Conservation (phyloP, 2,797 vertebrate species). For the Okamejei kenojei region DNA sequence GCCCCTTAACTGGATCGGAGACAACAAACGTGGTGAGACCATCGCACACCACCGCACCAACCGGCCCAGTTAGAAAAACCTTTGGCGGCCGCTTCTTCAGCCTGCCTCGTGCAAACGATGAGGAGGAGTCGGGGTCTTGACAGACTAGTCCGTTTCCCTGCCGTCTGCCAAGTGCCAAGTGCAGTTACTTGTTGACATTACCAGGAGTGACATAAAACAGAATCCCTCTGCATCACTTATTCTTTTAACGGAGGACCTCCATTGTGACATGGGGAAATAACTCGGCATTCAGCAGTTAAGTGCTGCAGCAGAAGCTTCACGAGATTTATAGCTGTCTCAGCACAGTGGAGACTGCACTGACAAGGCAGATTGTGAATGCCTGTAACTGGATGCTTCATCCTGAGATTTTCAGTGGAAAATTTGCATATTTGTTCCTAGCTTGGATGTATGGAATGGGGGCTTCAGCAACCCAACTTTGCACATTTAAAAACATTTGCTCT, state of each 20-base stretch:
- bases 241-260: not conserved
- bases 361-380: not conserved
- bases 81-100: not conserved
- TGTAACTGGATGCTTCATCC: not conserved
- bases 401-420: not conserved
- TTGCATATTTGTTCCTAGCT: not conserved
- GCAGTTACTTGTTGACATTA: not conserved
- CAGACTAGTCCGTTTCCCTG: not conserved
- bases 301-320: not conserved
- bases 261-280: not conserved
- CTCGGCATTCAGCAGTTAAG: not conserved
- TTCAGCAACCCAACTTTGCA: not conserved
- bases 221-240: not conserved
- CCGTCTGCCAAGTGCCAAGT: not conserved
- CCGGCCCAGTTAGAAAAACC: not conserved
- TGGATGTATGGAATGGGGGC: not conserved
- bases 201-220: not conserved
- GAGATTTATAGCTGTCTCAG: not conserved
- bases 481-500: not conserved
- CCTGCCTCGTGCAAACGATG: not conserved
- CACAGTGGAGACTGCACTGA: not conserved
- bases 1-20: too few relatives aligned
- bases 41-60: not conserved
- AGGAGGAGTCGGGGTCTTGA: not conserved
- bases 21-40: not conserved